Percentiles rank a stretch among this genome's conserved stretches.
Evolutionary conservation across 2,113 vertebrate species (phyloP).

Genomic region (Apodemus speciosus): DNA sequence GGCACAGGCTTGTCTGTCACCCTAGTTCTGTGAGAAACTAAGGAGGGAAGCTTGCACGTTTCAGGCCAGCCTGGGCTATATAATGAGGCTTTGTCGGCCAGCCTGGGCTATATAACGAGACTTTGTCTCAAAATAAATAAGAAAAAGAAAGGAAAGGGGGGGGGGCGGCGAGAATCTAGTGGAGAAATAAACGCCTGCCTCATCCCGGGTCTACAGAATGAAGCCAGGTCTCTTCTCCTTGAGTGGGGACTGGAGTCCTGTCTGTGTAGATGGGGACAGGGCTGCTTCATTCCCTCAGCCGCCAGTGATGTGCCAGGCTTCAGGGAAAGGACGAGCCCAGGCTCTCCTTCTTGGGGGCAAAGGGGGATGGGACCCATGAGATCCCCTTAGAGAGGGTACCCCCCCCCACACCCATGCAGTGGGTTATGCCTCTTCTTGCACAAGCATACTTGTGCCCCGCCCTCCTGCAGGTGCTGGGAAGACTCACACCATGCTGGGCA

Average conservation of each 20-base stretch:
- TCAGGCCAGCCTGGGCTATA: not conserved
- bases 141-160: not conserved
- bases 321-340: not conserved
- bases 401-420: not conserved
- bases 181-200: not conserved
- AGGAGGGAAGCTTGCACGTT: not conserved
- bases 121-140: not conserved
- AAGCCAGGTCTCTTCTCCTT: not conserved
- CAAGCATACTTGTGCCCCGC: not conserved
- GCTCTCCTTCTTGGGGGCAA: not conserved
- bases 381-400: rapidly evolving
- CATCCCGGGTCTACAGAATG: not conserved
- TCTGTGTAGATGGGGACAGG: not conserved
- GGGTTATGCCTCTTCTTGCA: not conserved
- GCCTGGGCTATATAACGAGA: not conserved
- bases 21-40: not conserved
- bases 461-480: conserved; percentile 80
- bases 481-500: conserved; percentile 85
- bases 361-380: too few relatives aligned
- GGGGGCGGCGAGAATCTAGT: not conserved
- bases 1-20: too few relatives aligned
- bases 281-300: not conserved
- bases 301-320: not conserved
- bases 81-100: not conserved
- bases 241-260: not conserved